Percentiles rank a stretch among this genome's conserved stretches.
These are phyloP conservation scores for Indicator indicator DNA, from an alignment of 2,113 vertebrate species.

Conservation along the genomic window DNA sequence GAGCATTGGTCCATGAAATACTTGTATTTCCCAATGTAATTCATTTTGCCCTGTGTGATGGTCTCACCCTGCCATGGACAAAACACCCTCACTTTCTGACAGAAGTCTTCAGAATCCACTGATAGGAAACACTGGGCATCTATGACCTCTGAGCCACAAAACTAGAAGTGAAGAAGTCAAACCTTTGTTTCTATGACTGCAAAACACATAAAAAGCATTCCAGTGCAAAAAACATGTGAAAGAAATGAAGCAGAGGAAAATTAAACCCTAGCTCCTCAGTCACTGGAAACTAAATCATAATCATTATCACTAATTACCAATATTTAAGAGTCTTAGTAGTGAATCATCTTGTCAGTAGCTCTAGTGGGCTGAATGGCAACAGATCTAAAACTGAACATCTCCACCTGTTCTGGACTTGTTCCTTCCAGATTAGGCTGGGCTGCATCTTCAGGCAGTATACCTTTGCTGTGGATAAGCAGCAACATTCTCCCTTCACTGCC, in stretches of 20 bases:
- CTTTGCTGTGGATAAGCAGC: background rate
- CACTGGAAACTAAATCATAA: background rate
- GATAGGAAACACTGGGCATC: background rate
- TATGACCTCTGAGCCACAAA: background rate
- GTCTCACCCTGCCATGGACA: background rate
- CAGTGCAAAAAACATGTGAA: background rate
- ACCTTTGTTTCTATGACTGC: background rate
- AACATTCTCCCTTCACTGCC: background rate
- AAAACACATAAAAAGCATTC: background rate
- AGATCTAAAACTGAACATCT: background rate
- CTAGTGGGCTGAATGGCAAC: background rate
- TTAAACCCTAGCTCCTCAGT: background rate
- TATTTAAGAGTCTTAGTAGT: background rate
- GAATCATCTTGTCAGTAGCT: constrained; percentile 1
- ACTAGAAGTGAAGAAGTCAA: background rate
- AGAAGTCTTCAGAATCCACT: background rate
- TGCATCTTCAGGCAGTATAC: background rate
- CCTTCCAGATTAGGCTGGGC: background rate
- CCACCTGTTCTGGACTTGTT: background rate
- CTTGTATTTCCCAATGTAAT: background rate
- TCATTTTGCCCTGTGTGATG: background rate
- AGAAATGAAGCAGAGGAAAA: background rate
- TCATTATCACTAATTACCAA: constrained; percentile 18
- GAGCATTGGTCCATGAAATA: background rate
- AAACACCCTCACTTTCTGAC: background rate